phyloP scores from a whole-genome alignment of 2,797 vertebrate genomes.

The Momotus momota region DNA sequence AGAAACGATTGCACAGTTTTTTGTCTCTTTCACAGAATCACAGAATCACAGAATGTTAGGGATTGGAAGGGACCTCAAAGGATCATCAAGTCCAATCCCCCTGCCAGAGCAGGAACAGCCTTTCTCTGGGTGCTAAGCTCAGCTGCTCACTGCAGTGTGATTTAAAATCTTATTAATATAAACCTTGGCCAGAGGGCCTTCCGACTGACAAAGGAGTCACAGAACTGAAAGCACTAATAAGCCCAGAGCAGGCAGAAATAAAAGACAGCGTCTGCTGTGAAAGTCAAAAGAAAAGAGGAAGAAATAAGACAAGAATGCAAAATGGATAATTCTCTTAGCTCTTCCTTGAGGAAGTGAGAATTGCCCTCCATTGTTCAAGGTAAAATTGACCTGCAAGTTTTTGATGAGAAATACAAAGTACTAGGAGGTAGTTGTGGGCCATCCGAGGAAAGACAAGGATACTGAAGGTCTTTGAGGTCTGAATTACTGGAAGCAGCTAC shows the following conservation, averaged over 20 bases:
- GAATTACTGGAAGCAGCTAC: background rate
- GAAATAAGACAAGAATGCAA: background rate
- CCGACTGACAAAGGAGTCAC: background rate
- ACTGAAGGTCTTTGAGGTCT: background rate
- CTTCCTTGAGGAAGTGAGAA: background rate
- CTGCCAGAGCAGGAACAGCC: no score
- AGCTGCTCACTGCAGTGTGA: background rate
- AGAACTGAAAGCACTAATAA: background rate
- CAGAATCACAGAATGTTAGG: no score
- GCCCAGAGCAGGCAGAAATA: background rate
- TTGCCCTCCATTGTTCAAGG: background rate
- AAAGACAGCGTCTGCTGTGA: background rate
- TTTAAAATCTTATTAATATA: background rate
- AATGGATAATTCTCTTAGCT: background rate
- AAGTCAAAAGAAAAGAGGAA: background rate
- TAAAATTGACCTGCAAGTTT: background rate
- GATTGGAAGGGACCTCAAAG: no score
- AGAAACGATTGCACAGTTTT: background rate
- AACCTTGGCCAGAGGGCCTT: conserved; percentile 5
- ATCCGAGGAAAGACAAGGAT: background rate
- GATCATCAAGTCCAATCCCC: no score
- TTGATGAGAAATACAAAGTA: background rate
- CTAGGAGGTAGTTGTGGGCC: background rate
- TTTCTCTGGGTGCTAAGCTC: background rate
- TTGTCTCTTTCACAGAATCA: no score